phyloP scores from a whole-genome alignment of 2,113 vertebrate genomes.

The Orthonyx spaldingii region DNA sequence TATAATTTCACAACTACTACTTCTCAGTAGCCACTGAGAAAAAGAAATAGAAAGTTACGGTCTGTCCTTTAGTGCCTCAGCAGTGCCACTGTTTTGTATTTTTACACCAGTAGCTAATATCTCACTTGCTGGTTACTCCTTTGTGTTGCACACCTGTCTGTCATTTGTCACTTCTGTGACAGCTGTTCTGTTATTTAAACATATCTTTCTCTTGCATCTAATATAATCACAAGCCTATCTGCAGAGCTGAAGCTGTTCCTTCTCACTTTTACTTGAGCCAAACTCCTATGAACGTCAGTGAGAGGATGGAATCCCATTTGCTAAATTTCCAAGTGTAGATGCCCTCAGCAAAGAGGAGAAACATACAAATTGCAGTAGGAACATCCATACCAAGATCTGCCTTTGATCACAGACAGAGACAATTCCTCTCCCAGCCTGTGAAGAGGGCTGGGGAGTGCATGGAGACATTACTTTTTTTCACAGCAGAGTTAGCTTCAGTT shows the following conservation, averaged over 20 bases:
- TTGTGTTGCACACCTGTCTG: background rate
- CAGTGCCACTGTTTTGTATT: background rate
- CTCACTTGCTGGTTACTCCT: background rate
- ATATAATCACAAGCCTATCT: background rate
- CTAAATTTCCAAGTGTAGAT: background rate
- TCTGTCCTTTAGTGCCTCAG: background rate
- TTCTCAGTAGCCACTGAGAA: background rate
- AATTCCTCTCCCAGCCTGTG: background rate
- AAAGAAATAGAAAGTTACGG: background rate
- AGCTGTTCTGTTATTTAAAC: constrained; percentile 7
- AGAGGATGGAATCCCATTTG: background rate
- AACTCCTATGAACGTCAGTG: background rate
- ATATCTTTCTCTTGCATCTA: background rate
- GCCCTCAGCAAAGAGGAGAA: background rate
- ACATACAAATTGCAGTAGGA: background rate
- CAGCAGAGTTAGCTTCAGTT: background rate
- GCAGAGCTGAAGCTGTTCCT: background rate
- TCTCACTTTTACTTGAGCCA: background rate
- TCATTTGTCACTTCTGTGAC: background rate
- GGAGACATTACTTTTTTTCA: background rate
- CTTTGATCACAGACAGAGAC: background rate
- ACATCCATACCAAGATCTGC: background rate
- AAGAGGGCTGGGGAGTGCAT: background rate
- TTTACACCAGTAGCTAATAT: background rate
- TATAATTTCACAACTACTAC: background rate